Conservation (phyloP, 30 jellyfish, hydroid and myxozoan genomes). For the Clytia hemisphaerica region DNA sequence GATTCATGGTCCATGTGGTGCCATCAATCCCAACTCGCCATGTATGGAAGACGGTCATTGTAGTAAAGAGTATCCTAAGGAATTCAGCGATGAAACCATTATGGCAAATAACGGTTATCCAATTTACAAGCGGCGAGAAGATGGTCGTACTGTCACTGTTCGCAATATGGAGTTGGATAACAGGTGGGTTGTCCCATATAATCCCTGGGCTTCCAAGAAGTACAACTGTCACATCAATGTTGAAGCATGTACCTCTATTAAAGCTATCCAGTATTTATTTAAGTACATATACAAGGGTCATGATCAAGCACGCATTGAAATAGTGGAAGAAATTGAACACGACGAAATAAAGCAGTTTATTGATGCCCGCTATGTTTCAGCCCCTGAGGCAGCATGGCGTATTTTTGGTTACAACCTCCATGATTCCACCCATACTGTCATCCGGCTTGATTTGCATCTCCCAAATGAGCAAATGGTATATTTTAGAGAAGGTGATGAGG, state of each 20-base stretch:
- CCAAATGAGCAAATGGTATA: conserved; percentile 46
- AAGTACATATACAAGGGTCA: too few species aligned
- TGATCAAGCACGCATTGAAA: too few species aligned
- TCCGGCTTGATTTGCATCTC: conserved; percentile 45
- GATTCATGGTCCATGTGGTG: too few species aligned
- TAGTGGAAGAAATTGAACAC: too few species aligned
- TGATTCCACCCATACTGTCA: conserved; percentile 29
- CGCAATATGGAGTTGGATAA: conserved; percentile 26
- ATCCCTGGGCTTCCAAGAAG: conserved; percentile 26
- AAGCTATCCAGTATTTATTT: conserved; percentile 30
- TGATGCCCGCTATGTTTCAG: conserved; percentile 40
- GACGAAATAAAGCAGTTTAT: too few species aligned
- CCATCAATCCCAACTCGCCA: too few species aligned
- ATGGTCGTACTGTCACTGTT: conserved; percentile 14
- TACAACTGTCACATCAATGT: conserved; percentile 45
- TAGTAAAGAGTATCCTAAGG: too few species aligned
- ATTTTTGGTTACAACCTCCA: conserved; percentile 18
- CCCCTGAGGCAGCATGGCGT: conserved; percentile 62
- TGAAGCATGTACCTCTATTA: conserved; percentile 36
- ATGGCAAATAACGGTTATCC: conserved; percentile 51
- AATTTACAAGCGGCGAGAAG: conserved; percentile 41
- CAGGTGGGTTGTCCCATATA: conserved; percentile 62
- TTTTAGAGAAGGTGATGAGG: conserved; percentile 26
- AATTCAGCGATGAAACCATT: conserved; percentile 7
- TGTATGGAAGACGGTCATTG: too few species aligned